Evolutionary conservation across 2,113 vertebrate genomes (phyloP).

Genomic region (Okapia johnstoni): DNA sequence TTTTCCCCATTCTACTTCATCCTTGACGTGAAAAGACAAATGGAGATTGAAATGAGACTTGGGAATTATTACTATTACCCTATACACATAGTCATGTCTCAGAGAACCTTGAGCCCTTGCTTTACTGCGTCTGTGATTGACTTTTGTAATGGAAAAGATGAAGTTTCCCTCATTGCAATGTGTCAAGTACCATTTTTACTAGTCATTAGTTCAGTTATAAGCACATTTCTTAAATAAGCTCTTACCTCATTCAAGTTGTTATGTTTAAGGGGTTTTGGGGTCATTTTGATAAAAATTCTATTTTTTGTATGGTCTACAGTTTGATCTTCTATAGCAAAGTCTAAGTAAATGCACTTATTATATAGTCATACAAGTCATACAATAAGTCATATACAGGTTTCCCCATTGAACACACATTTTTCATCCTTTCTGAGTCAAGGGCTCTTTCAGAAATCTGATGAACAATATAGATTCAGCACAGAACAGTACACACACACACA

Average conservation of each 20-base stretch:
- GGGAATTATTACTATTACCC: not conserved
- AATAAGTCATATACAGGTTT: not conserved
- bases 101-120: not conserved
- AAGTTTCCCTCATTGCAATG: not conserved
- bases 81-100: not conserved
- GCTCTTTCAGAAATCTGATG: not conserved
- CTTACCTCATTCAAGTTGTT: not conserved
- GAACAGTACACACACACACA: not conserved
- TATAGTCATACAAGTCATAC: not conserved
- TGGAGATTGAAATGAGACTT: not conserved
- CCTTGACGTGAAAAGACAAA: not conserved
- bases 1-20: not conserved
- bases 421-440: not conserved
- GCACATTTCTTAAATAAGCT: conserved; percentile 24
- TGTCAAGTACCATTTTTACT: conserved; percentile 18
- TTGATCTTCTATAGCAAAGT: conserved; percentile 4
- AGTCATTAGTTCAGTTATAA: conserved; percentile 10
- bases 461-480: not conserved
- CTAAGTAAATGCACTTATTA: not conserved
- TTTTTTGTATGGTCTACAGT: not conserved
- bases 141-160: not conserved
- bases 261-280: not conserved
- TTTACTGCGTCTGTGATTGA: not conserved
- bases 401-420: not conserved
- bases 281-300: not conserved